Conservation (phyloP, 2,797 vertebrate species). For the Tokudaia muenninki region DNA sequence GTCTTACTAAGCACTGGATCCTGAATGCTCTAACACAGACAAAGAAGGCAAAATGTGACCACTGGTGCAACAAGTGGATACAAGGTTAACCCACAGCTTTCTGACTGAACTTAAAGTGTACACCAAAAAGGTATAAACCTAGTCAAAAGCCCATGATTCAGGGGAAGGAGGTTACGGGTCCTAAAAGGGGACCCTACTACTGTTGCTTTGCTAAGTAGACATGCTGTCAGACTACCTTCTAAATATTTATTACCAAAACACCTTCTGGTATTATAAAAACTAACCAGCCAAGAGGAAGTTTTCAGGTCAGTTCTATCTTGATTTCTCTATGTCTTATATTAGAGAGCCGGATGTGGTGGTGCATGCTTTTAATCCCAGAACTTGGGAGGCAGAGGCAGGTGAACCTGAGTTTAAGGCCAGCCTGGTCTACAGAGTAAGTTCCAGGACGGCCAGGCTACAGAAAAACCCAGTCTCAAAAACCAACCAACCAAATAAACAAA, state of each 20-base stretch:
- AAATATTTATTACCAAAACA: not conserved
- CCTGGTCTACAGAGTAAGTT: not conserved
- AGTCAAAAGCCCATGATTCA: not conserved
- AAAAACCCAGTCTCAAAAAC: not conserved
- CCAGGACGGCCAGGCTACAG: not conserved
- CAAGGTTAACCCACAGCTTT: not conserved
- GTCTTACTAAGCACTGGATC: not conserved
- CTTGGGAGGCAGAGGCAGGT: not conserved
- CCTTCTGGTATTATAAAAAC: not conserved
- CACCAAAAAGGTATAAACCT: not conserved
- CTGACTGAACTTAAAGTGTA: not conserved
- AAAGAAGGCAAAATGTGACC: not conserved
- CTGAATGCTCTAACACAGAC: not conserved
- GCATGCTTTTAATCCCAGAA: not conserved
- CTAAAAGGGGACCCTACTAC: not conserved
- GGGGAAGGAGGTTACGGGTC: not conserved
- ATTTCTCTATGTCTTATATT: not conserved
- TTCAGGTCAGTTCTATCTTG: not conserved
- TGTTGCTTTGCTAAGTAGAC: not conserved
- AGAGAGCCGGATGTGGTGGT: not conserved
- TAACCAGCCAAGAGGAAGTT: not conserved
- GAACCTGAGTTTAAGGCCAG: not conserved
- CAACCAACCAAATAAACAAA: not conserved
- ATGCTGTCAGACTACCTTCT: not conserved
- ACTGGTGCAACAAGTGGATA: not conserved